Conservation (phyloP, 2,888 invertebrate species). For the Andrena fulva region DNA sequence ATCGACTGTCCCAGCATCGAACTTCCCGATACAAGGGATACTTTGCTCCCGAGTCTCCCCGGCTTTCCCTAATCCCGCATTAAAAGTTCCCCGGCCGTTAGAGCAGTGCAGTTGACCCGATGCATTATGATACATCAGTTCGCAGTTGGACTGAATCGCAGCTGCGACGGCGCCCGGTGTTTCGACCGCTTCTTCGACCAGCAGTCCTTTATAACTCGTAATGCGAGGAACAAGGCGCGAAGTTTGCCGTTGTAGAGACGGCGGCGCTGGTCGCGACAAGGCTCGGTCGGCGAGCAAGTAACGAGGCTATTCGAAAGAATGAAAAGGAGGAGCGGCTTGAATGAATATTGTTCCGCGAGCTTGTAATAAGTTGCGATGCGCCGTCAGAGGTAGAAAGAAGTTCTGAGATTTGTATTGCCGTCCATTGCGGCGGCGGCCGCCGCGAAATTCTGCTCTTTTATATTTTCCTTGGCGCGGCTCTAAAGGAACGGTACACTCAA, state of each 20-base stretch:
- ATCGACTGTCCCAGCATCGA: conserved; percentile 1
- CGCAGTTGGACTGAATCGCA: conserved; percentile 35
- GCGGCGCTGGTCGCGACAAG: conserved; percentile 13
- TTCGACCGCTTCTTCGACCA: background rate
- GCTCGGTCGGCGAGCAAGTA: conserved; percentile 20
- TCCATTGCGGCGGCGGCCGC: conserved; percentile 4
- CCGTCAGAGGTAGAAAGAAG: conserved; percentile 36
- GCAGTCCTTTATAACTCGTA: conserved; percentile 28
- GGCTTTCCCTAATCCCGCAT: conserved; percentile 20
- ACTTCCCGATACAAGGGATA: conserved; percentile 4
- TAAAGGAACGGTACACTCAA: conserved; percentile 4
- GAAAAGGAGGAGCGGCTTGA: conserved; percentile 29
- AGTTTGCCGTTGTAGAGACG: conserved; percentile 16
- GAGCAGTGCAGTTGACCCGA: conserved; percentile 12
- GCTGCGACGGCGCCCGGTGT: conserved; percentile 16
- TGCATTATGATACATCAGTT: conserved; percentile 35
- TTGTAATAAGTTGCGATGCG: conserved; percentile 45
- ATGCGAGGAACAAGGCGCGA: conserved; percentile 26
- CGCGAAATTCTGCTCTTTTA: conserved; percentile 21
- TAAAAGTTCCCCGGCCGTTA: conserved; percentile 33
- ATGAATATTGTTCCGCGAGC: conserved; percentile 34
- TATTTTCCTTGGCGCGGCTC: conserved; percentile 2
- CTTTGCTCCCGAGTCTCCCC: conserved; percentile 15
- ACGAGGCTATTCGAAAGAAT: conserved; percentile 27
- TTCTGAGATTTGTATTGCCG: conserved; percentile 31